Base-by-base conservation (phyloP, 2,113 vertebrate species). In the Eonycteris spelaea region DNA sequence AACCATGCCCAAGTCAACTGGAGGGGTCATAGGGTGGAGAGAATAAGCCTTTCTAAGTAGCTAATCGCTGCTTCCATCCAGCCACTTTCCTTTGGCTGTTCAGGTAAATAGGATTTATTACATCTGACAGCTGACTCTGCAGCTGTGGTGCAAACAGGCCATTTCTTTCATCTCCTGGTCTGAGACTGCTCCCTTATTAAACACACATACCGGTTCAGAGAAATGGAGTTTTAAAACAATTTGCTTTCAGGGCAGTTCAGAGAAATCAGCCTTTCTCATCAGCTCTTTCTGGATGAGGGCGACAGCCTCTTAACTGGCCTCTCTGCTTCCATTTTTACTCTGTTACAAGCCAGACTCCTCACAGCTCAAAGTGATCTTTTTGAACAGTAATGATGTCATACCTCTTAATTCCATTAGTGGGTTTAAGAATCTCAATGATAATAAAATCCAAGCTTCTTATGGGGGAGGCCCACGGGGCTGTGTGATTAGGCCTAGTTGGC, bases 1-100 rank as follows among this genome's bases (percentile, higher is more conserved):
- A 67, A 33, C 63, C 40, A 9, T 21, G 77, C 40, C 78, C 35
- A 51, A 53, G 90, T 48, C 68, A 86, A 16, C 2, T 5, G n/a
- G 18, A 83, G 30, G 33, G 74, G 51, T 63, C 26, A 0, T 26
- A 18, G 13, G 59, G 51, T 45, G 84, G 51, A 85, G 71, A 87
- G 96, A 77, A 61, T 68, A 67, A 86, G 73, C 92, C 67, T 10
- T 57, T 68, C 7, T 59, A 75, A 82, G 67, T 33, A 90, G 96
- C 80, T 88, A 33, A 35, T 53, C 87, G 97, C 51, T 71, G 77
- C 55, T 78, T 74, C 67, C 33, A 75, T 35, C 63, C 19, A n/a
- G 13, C 0, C n/a, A 5, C 0, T 79, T 96, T 43, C 77, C 43
- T 77, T 94, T 53, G 40, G 38, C 51, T 94, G 6, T 3, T 65